phyloP scores from a whole-genome alignment of 2,888 invertebrate species.

The Eristalis tenax region DNA sequence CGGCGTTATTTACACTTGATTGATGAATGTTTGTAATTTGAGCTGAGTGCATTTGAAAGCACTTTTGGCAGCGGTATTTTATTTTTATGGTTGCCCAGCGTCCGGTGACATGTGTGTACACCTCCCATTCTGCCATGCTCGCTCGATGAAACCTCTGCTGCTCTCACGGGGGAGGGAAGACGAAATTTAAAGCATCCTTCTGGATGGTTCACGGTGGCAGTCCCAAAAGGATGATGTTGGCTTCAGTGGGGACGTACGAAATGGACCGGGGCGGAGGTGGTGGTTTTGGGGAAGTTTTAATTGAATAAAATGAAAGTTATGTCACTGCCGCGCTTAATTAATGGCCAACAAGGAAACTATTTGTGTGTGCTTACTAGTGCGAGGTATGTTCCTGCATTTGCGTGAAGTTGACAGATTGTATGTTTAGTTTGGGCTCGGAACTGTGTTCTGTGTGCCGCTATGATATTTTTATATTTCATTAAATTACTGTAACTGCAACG shows the following conservation, averaged over 20 bases:
- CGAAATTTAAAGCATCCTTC: slow-evolving; percentile 32
- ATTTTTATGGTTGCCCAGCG: slow-evolving; percentile 27
- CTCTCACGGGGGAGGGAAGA: not conserved
- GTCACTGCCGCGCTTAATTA: slow-evolving; percentile 33
- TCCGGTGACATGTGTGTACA: not conserved
- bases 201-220: slow-evolving; percentile 15
- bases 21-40: slow-evolving; percentile 60
- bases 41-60: slow-evolving; percentile 47
- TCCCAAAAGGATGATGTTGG: slow-evolving; percentile 1
- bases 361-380: not conserved
- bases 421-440: too few species aligned
- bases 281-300: slow-evolving; percentile 51
- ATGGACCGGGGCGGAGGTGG: slow-evolving; percentile 20
- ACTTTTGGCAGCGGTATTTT: slow-evolving; percentile 34
- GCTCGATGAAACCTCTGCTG: slow-evolving; percentile 10
- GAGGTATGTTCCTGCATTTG: not conserved
- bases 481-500: too few species aligned
- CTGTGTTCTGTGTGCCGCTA: not conserved
- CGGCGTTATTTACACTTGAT: slow-evolving; percentile 51
- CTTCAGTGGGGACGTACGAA: not conserved
- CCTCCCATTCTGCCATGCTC: not conserved
- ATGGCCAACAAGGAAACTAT: slow-evolving; percentile 8
- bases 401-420: not conserved
- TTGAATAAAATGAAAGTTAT: slow-evolving; percentile 63
- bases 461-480: too few species aligned